Evolutionary conservation across 2,113 vertebrate genomes (phyloP), one percentile per base, ranked within the genome.

Genomic region (Pardalotus punctatus): DNA sequence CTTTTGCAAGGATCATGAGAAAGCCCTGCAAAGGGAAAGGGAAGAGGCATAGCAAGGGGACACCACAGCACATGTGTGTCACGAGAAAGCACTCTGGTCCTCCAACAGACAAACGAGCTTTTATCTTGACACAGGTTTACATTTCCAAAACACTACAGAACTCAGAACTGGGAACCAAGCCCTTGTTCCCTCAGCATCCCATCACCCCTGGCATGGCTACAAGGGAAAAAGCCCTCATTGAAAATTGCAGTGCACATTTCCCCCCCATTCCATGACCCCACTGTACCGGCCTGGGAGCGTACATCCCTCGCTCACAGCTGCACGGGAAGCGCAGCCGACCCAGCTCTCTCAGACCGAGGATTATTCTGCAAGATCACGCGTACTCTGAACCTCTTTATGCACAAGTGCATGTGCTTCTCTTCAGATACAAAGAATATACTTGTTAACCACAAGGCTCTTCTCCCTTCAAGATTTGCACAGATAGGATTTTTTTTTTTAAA

Each of bases 281-380:
- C 4, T 0, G 0, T 2, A 7, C 27, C 1, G 2, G 29, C n/a
- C 31, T 11, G 28, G 45, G 11, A 70, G 45, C 2, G 0, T 0
- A 1, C 38, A 10, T 1, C 23, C n/a, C 72, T 29, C 1, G 13
- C 77, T 48, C 50, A 1, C 27, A 56, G 69, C 73, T 21, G 73
- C 78, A 21, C 16, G 40, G 86, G 73, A 74, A 62, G 56, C 60
- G 13, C 1, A 5, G 82, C 76, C 6, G 0, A 4, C 5, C 3
- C n/a, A 0, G 51, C 65, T 24, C 45, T 2, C 84, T 33, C 73
- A 12, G 5, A 2, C 19, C 1, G 17, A 6, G 29, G 6, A 20
- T 40, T 11, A 4, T 14, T 40, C 84, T 22, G 56, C 3, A 22
- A 38, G 10, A 72, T 36, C 38, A 17, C 33, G 1, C 1, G 0